Conservation (phyloP, 1,140 invertebrate genomes). For the Drosophila busckii region DNA sequence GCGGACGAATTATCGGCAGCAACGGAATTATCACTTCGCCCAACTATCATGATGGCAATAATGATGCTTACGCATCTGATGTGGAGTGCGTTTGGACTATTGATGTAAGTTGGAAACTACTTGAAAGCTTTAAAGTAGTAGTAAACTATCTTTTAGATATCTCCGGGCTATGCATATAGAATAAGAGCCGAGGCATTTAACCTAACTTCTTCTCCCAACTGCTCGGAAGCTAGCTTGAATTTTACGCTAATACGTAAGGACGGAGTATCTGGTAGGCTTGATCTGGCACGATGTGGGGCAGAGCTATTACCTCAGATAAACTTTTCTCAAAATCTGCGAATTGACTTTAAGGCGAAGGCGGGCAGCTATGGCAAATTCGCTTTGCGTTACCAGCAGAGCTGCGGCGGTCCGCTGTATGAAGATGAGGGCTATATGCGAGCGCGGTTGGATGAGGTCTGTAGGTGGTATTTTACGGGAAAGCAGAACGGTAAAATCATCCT, state of each 20-base stretch:
- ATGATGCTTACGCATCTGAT: slow-evolving; percentile 81
- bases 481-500: slow-evolving; percentile 46
- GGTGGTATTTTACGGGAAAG: slow-evolving; percentile 32
- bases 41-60: slow-evolving; percentile 84
- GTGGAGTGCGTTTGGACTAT: slow-evolving; percentile 90
- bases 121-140: slow-evolving; percentile 48
- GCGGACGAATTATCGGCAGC: slow-evolving; percentile 83
- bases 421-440: slow-evolving; percentile 46
- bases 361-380: slow-evolving; percentile 40
- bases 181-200: slow-evolving; percentile 41
- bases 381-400: slow-evolving; percentile 33
- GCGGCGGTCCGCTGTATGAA: slow-evolving; percentile 33
- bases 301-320: no score
- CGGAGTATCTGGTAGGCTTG: no score
- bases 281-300: no score
- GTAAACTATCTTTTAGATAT: no score
- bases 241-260: no score
- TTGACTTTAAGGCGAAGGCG: slow-evolving; percentile 23
- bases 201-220: slow-evolving; percentile 43
- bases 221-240: slow-evolving; percentile 28
- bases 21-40: slow-evolving; percentile 88
- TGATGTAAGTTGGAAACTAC: slow-evolving; percentile 61
- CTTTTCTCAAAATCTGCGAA: slow-evolving; percentile 9
- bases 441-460: slow-evolving; percentile 40
- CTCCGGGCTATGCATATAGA: no score